Evolutionary conservation across 2,113 vertebrate species (phyloP).

Genomic region (Neolamprologus toae): DNA sequence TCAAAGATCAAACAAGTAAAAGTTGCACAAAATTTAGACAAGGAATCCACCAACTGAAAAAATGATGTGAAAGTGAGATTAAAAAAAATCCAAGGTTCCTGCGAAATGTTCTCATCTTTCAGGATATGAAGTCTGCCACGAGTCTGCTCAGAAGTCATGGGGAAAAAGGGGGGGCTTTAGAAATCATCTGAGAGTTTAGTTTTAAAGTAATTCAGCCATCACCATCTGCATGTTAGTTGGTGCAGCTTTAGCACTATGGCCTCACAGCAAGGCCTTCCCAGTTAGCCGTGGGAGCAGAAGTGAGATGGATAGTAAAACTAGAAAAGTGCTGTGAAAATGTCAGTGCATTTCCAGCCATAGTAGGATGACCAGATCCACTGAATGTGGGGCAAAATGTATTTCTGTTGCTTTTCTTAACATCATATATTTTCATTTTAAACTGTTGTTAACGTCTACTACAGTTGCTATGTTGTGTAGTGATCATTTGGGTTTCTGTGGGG

Average conservation of each 20-base stretch:
- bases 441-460: background rate
- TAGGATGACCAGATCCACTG: background rate
- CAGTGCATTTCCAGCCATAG: background rate
- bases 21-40: background rate
- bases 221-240: background rate
- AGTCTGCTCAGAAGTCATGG: background rate
- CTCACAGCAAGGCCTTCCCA: background rate
- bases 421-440: background rate
- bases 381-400: background rate
- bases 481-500: background rate
- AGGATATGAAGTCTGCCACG: background rate
- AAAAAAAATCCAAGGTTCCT: background rate
- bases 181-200: background rate
- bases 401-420: background rate
- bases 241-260: background rate
- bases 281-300: background rate
- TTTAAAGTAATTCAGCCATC: background rate
- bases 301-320: background rate
- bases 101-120: background rate
- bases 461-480: background rate
- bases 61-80: background rate
- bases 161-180: background rate
- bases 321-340: background rate
- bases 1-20: background rate
- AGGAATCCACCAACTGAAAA: background rate